Evolutionary conservation across 2,888 invertebrate species (phyloP).

Genomic region (Eristalis pertinax): DNA sequence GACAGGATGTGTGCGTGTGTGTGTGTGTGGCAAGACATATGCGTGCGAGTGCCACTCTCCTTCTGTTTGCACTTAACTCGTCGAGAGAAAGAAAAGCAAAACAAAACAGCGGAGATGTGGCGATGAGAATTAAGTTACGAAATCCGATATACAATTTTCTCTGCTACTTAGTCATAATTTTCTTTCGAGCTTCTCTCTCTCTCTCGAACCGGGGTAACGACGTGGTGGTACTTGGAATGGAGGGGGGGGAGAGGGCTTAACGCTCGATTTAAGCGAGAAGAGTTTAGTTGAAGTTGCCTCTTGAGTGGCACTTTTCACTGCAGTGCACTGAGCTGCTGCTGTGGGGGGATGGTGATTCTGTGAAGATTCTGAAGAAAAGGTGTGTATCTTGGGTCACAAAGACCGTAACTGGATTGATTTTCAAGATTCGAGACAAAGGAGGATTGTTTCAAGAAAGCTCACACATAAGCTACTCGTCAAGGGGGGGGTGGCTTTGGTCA

Average conservation of each 20-base stretch:
- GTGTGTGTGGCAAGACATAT: too few relatives aligned
- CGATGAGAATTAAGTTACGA: constrained; percentile 39
- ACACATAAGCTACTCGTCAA: too few relatives aligned
- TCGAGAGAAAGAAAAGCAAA: constrained; percentile 24
- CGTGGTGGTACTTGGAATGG: neutral
- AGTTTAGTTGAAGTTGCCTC: neutral
- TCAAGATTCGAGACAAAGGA: too few relatives aligned
- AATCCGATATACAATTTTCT: constrained; percentile 54
- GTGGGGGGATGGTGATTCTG: too few relatives aligned
- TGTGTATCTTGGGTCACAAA: too few relatives aligned
- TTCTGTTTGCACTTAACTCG: constrained; percentile 49
- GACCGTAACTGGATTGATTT: too few relatives aligned
- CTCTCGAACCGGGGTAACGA: neutral
- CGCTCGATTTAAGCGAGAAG: constrained; percentile 26
- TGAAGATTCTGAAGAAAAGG: too few relatives aligned
- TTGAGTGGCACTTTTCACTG: neutral
- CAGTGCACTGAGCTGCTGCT: neutral
- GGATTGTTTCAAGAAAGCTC: too few relatives aligned
- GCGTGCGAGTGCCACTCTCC: neutral
- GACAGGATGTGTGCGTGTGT: constrained; percentile 28
- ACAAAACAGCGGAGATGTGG: constrained; percentile 27
- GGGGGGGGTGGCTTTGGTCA: too few relatives aligned
- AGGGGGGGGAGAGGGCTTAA: neutral
- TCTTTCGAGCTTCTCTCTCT: constrained; percentile 24
- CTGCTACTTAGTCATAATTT: constrained; percentile 42